Conservation (phyloP, 2,113 vertebrate genomes). For the Porphyrio hochstetteri region DNA sequence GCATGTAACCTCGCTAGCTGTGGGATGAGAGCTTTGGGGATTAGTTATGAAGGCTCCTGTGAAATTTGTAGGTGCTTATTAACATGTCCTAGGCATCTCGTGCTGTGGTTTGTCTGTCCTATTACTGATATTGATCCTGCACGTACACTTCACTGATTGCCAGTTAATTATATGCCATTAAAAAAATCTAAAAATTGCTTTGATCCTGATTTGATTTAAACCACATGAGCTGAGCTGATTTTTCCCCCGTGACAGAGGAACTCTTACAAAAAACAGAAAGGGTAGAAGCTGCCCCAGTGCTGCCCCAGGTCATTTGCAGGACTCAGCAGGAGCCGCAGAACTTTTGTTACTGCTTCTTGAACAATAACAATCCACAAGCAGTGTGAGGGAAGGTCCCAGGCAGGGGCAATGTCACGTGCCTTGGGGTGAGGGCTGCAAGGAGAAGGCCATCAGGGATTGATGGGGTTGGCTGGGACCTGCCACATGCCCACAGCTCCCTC, state of each 20-base stretch:
- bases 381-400: accelerated
- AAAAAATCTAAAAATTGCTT: neutral
- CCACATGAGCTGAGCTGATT: neutral
- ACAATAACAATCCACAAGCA: neutral
- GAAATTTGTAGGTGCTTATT: neutral
- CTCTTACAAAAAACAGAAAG: neutral
- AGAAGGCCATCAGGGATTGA: neutral
- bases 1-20: neutral
- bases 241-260: neutral
- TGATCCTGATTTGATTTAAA: neutral
- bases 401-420: accelerated
- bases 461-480: neutral
- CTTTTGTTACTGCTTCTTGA: no score
- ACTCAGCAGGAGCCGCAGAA: neutral
- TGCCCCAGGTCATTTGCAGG: neutral
- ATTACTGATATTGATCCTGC: neutral
- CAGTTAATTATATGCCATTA: slow-evolving; percentile 4
- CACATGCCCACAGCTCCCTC: accelerated
- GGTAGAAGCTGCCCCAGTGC: neutral
- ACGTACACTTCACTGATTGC: neutral
- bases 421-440: neutral
- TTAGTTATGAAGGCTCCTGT: neutral
- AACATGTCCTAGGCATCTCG: neutral
- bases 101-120: neutral
- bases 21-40: neutral